A percentile compares a stretch with the other conserved stretches of the same genome.
These are phyloP conservation scores for Chesias legatella DNA, from an alignment of 2,888 invertebrate species.

Conservation along the genomic window DNA sequence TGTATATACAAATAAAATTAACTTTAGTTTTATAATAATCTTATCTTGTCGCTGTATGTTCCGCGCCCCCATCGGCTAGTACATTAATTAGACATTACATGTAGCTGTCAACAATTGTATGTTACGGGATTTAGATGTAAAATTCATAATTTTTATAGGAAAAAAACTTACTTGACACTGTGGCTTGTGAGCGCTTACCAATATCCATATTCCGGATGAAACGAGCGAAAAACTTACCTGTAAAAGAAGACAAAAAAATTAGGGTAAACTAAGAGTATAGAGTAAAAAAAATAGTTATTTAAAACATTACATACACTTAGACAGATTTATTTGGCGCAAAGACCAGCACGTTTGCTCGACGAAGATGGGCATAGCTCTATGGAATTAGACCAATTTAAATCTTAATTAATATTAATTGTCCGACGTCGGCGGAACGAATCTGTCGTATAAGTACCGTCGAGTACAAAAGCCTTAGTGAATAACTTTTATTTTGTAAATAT, in stretches of 20 bases:
- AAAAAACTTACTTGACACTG: too few relatives aligned
- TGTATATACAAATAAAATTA: too few relatives aligned
- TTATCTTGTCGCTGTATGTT: too few relatives aligned
- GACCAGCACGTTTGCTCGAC: slow-evolving; percentile 56
- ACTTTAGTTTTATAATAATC: too few relatives aligned
- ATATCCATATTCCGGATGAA: too few relatives aligned
- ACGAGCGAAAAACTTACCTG: slow-evolving; percentile 36
- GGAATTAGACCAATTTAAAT: slow-evolving; percentile 81
- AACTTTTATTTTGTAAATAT: slow-evolving; percentile 45
- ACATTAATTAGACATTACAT: too few relatives aligned
- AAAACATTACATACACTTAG: slow-evolving; percentile 33
- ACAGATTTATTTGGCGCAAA: slow-evolving; percentile 45
- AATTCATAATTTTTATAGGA: too few relatives aligned
- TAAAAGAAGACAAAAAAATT: slow-evolving; percentile 23
- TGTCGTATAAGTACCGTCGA: slow-evolving; percentile 67
- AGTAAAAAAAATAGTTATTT: too few relatives aligned
- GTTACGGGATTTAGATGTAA: too few relatives aligned
- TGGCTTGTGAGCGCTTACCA: background rate
- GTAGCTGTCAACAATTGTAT: too few relatives aligned
- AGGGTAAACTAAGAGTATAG: slow-evolving; percentile 9
- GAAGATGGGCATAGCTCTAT: slow-evolving; percentile 69
- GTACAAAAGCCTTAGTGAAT: slow-evolving; percentile 36
- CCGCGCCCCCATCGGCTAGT: too few relatives aligned
- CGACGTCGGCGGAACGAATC: slow-evolving; percentile 76
- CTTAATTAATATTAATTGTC: slow-evolving; percentile 81